Percentiles rank a stretch among this genome's conserved stretches.
Conservation (phyloP, 2,888 invertebrate genomes). For the Thecocarcelia acutangulata region DNA sequence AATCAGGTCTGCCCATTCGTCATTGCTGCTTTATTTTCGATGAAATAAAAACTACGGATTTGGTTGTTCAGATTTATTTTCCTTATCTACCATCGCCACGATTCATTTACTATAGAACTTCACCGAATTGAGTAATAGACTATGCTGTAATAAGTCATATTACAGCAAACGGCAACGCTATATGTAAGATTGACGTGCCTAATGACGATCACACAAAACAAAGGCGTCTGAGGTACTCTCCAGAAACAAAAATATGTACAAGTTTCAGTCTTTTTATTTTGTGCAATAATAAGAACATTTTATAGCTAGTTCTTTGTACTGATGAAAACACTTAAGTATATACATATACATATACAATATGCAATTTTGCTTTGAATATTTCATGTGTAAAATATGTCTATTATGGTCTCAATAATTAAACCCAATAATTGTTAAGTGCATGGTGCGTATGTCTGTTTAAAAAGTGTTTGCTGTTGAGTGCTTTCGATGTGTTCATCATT, state of each 20-base stretch:
- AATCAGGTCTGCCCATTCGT: no score
- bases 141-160: no score
- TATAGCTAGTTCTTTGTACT: neutral
- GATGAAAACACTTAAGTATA: no score
- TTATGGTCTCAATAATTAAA: conserved; percentile 59
- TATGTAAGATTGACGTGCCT: neutral
- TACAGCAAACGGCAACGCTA: conserved; percentile 8
- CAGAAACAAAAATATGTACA: neutral
- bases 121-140: no score
- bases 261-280: neutral
- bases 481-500: conserved; percentile 6
- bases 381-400: conserved; percentile 19
- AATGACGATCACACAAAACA: neutral
- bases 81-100: no score
- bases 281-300: neutral
- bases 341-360: no score
- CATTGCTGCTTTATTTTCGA: no score
- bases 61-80: no score
- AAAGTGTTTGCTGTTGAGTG: conserved; percentile 10
- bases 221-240: neutral
- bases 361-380: neutral
- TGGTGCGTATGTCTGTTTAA: conserved; percentile 47
- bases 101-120: no score
- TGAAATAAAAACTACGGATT: no score
- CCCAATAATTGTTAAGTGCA: conserved; percentile 47